phyloP scores from a whole-genome alignment of 2,797 vertebrate species.

The Dromococcyx pavoninus region DNA sequence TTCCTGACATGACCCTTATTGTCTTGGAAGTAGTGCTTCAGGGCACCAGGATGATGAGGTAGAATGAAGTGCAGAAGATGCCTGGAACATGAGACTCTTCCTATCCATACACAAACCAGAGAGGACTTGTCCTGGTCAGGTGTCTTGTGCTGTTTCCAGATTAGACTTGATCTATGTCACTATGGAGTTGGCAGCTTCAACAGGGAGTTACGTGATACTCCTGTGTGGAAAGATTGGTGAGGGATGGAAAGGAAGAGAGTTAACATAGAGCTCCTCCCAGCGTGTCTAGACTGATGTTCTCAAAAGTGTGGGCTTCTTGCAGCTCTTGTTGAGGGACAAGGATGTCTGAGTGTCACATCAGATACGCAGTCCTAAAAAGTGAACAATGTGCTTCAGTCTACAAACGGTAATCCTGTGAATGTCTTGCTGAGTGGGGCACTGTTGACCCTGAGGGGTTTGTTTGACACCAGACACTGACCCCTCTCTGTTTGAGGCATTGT shows the following conservation, averaged over 20 bases:
- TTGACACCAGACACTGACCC: neutral
- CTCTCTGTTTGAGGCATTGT: fast-evolving
- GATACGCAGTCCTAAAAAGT: neutral
- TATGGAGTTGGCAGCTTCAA: neutral
- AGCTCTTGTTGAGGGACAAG: neutral
- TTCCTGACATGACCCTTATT: neutral
- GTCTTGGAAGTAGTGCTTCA: neutral
- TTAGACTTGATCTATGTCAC: neutral
- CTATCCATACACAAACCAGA: neutral
- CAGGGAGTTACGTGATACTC: neutral
- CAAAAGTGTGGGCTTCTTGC: fast-evolving
- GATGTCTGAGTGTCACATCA: neutral
- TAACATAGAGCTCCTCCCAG: neutral
- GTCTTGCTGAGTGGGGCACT: neutral
- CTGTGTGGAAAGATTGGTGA: neutral
- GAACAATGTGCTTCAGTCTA: neutral
- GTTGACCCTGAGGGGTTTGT: neutral
- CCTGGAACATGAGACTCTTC: neutral
- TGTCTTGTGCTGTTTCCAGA: neutral
- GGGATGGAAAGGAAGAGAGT: neutral
- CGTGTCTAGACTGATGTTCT: neutral
- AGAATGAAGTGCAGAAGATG: neutral
- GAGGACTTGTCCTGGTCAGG: neutral
- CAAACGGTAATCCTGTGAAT: neutral
- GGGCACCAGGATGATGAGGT: neutral